Percentiles rank a stretch among this genome's conserved stretches.
Evolutionary conservation across 2,797 vertebrate genomes (phyloP).

Genomic region (Onychomys leucogaster): DNA sequence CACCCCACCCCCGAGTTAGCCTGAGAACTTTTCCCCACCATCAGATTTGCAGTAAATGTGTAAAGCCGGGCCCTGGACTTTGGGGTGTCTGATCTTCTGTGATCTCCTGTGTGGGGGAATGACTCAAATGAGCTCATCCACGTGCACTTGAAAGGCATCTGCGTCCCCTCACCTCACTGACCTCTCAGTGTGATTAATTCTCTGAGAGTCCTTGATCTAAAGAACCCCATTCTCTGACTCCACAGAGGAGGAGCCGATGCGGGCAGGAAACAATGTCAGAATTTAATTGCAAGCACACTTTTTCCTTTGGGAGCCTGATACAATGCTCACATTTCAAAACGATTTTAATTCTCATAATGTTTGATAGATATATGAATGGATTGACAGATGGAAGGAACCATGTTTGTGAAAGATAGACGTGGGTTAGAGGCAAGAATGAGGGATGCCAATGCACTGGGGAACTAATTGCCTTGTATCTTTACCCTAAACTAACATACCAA

Average conservation of each 20-base stretch:
- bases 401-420: neutral
- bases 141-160: neutral
- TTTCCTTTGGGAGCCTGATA: neutral
- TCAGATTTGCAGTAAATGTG: neutral
- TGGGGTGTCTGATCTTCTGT: neutral
- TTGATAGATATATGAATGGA: neutral
- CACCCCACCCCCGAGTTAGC: neutral
- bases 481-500: neutral
- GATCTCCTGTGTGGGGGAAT: neutral
- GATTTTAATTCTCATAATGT: neutral
- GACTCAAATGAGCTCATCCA: neutral
- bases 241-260: neutral
- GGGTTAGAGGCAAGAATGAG: neutral
- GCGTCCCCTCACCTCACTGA: neutral
- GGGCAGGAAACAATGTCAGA: neutral
- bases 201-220: neutral
- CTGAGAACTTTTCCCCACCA: neutral
- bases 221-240: neutral
- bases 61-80: neutral
- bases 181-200: constrained; percentile 2
- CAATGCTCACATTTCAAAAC: constrained; percentile 5
- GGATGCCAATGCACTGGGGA: neutral
- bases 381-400: neutral
- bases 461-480: neutral
- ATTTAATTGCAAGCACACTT: neutral